Evolutionary conservation across 2,888 invertebrate species (phyloP), one percentile per base, ranked within the genome.

Genomic region (Drosophila fulvimacula): DNA sequence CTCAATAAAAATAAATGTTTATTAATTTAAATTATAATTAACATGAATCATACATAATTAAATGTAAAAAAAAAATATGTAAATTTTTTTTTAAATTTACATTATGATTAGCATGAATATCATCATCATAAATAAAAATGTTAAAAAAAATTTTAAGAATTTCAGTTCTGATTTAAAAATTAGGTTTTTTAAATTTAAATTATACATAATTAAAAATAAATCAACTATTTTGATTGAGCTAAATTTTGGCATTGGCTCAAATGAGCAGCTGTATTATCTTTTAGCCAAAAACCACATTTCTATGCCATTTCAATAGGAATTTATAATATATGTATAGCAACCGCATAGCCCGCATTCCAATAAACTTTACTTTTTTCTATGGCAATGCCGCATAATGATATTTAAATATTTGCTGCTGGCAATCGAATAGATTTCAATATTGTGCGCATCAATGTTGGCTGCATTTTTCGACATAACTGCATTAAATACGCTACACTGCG

Each of bases 401-500:
- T 64, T 76, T 30, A 48, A 64, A 69, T 76, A 64, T 63, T 60
- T 55, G 39, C 51, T 46, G 44, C 34, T 13, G n/a, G 42, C 30
- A 46, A 69, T 46, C 36, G 44, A 66, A 66, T 67, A 59, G 42
- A 56, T 48, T 56, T 51, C 55, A 49, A 79, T 63, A 72, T 63
- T 75, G 64, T 52, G 48, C 34, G 63, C 59, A 71, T 69, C 67
- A 65, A 66, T 69, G 52, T 68, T 49, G 53, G 64, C 51, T 67
- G 79, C 41, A 41, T 57, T 69, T 55, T 44, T 61, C 48, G 65
- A 65, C 64, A 70, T 69, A 81, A 71, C 63, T 62, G 65, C 73
- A 75, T 85, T 77, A 85, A 82, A 66, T 79, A 75, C 61, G 77
- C 73, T 58, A 77, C 73, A 53, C 52, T 69, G 86, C 86, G 80